Base-by-base conservation (phyloP, 2,888 invertebrate genomes). In the Serripes groenlandicus region DNA sequence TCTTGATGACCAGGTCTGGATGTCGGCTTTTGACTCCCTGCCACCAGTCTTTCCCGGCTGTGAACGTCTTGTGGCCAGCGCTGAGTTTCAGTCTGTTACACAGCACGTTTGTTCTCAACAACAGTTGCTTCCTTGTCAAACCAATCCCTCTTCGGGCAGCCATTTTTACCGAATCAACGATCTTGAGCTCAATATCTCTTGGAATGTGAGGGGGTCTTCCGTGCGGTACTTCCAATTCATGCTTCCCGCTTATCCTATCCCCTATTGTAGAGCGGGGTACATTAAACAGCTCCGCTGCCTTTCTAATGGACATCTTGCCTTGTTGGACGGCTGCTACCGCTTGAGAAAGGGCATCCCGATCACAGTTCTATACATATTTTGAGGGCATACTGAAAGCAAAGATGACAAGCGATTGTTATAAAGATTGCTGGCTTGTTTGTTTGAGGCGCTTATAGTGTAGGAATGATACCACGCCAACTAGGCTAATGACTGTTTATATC, bases 71-170 rank as follows among this genome's bases (percentile, higher is more conserved):
- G 26, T 72, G 77, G 9, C 72, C 54, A 1, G 72, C 35, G 30
- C 72, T 68, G 52, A 71, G 64, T 26, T 70, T 70, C 30, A 49
- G 21, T n/a, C 70, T 35, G 68, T 75, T 64, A 28, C 68, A 75
- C 56, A 75, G 52, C 11, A 52, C 30, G 42, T 34, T 68, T 11
- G 75, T 75, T 26, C 75, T 66, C 32, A 54, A n/a, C 23, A 79
- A 64, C 26, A 80, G 26, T 42, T 75, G 75, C 30, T 70, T 80
- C 28, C 81, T 18, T 3, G 81, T 79, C 34, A 82, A 60, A 9
- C 82, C 82, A n/a, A 85, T 77, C 34, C 82, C 85, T 49, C 77
- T 52, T 35, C 75, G 66, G 42, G 82, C 49, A 34, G 82, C 79
- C 64, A 78, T 64, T 28, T 73, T 73, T 4, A 79, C 56, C 18